A percentile compares a stretch with the other conserved stretches of the same genome.
phyloP scores from a whole-genome alignment of 2,888 invertebrate genomes.

The Caenorhabditis japonica region DNA sequence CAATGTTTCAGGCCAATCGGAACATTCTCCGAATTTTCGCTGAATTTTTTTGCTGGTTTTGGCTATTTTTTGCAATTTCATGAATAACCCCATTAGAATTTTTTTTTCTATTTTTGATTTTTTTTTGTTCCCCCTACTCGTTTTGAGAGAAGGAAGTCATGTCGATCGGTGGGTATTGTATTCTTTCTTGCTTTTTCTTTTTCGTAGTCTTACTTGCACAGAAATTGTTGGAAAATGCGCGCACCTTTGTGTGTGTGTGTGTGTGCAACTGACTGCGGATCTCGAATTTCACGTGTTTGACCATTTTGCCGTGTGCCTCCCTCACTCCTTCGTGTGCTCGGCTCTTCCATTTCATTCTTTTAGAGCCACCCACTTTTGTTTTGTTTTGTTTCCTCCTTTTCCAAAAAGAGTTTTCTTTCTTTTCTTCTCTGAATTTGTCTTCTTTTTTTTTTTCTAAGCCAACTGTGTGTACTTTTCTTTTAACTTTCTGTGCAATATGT shows the following conservation, averaged over 20 bases:
- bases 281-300: constrained; percentile 52
- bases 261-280: constrained; percentile 50
- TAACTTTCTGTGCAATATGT: neutral
- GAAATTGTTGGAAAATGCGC: constrained; percentile 39
- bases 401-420: constrained; percentile 20
- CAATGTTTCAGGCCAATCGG: too few relatives aligned
- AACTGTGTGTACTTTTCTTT: constrained; percentile 1
- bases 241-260: constrained; percentile 38
- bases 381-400: neutral
- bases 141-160: too few relatives aligned
- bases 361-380: constrained; percentile 1
- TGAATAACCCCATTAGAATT: too few relatives aligned
- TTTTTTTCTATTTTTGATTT: too few relatives aligned
- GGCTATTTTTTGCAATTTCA: too few relatives aligned
- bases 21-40: too few relatives aligned
- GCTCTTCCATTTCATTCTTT: constrained; percentile 13
- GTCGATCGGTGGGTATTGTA: constrained; percentile 20
- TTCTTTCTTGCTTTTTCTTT: constrained; percentile 10
- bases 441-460: constrained; percentile 1
- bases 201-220: constrained; percentile 28
- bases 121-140: neutral
- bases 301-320: constrained; percentile 43
- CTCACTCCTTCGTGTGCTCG: constrained; percentile 13
- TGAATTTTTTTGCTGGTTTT: too few relatives aligned
- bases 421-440: neutral